These are phyloP conservation scores for Chaenodraco wilsoni DNA, from an alignment of 2,797 vertebrate species.

Conservation along the genomic window DNA sequence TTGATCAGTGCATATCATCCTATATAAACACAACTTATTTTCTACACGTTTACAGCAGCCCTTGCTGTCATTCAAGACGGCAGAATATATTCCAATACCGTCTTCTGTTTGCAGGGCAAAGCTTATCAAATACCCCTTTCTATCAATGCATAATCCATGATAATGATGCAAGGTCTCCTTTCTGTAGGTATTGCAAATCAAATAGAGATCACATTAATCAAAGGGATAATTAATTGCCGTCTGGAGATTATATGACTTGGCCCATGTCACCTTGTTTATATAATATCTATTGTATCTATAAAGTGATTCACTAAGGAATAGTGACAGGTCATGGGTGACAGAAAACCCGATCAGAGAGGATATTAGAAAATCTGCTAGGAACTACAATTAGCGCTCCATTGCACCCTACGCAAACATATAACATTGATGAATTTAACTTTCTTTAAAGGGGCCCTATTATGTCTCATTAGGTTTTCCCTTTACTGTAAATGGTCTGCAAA, in stretches of 20 bases:
- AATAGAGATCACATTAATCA: conserved; percentile 81
- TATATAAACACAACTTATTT: conserved; percentile 24
- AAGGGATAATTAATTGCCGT: conserved; percentile 79
- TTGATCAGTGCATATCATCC: conserved; percentile 22
- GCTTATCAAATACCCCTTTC: conserved; percentile 79
- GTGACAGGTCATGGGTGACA: conserved; percentile 30
- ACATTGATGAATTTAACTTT: background rate
- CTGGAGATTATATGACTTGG: conserved; percentile 72
- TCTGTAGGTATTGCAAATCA: conserved; percentile 84
- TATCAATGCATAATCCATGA: conserved; percentile 80
- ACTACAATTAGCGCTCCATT: background rate
- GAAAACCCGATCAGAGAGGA: conserved; percentile 30
- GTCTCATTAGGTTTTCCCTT: too few species aligned
- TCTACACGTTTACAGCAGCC: conserved; percentile 41
- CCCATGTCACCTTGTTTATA: conserved; percentile 58
- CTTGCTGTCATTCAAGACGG: conserved; percentile 36
- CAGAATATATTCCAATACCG: conserved; percentile 42
- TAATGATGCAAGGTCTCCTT: conserved; percentile 82
- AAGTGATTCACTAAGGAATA: conserved; percentile 36
- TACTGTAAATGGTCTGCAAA: too few species aligned
- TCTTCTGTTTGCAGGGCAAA: conserved; percentile 70
- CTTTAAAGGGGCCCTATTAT: too few species aligned
- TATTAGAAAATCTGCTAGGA: conserved; percentile 15
- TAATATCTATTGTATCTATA: conserved; percentile 69
- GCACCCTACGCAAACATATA: background rate